These are phyloP conservation scores for Chironomus tepperi DNA, from an alignment of 1,140 invertebrate species.

Conservation along the genomic window DNA sequence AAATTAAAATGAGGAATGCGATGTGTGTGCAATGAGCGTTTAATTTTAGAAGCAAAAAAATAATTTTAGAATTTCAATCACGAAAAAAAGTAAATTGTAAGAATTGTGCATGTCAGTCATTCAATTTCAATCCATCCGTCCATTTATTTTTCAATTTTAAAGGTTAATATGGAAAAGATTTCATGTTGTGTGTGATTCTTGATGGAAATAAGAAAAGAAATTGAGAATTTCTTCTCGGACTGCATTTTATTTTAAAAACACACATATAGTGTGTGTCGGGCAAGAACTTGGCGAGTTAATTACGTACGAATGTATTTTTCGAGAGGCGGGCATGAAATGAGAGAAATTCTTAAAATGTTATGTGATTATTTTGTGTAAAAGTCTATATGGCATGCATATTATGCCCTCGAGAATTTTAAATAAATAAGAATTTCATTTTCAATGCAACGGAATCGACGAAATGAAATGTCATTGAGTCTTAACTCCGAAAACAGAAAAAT, in stretches of 20 bases:
- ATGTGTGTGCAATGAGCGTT: not conserved
- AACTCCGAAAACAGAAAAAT: not conserved
- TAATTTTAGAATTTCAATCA: constrained; percentile 14
- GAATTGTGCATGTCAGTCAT: not conserved
- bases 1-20: no score
- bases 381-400: not conserved
- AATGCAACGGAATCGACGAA: not conserved
- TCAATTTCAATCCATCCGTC: not conserved
- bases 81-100: not conserved
- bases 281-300: not conserved
- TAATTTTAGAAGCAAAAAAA: not conserved
- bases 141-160: not conserved
- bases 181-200: constrained; percentile 5
- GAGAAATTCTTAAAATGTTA: not conserved
- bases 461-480: constrained; percentile 6
- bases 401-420: not conserved
- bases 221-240: not conserved
- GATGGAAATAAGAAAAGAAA: not conserved
- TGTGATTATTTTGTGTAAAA: no score
- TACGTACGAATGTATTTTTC: not conserved
- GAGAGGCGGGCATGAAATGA: not conserved
- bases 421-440: no score
- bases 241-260: not conserved
- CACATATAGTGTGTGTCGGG: not conserved
- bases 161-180: not conserved